Base-by-base conservation (phyloP, 1,140 invertebrate genomes). In the Leguminivora glycinivorella region DNA sequence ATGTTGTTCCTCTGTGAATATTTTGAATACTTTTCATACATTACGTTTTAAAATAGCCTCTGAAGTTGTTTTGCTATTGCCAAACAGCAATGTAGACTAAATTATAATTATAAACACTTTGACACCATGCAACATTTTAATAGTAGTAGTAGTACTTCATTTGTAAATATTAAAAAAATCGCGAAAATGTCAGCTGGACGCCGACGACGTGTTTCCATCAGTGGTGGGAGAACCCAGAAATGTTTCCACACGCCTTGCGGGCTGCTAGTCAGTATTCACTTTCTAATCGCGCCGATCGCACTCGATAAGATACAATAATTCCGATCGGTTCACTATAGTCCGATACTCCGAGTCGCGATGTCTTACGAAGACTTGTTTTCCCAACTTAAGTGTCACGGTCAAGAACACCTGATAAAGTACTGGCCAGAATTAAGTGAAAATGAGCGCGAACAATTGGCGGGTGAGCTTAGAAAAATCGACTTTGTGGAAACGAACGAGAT, bases 341-440 rank as follows among this genome's bases (percentile, higher is more conserved):
- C 40, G 12, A 56, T 19, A 69, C 25, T 56, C 22, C 24, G 24
- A 5, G 12, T 12, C 29, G 17, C 69, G 78, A 85, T 88, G 84
- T 89, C 82, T 68, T 88, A 79, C 80, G 89, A 90, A 71, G 80
- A 74, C 56, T 74, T 93, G 63, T 77, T 83, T 24, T 74, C 79
- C 66, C 82, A 84, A n/a, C 78, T 94, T 19, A 75, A 77, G 31
- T 84, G 90, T 68, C 91, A 93, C 75, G 89, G 92, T 70, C 98
- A 99, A 92, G 94, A 96, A 68, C 98, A 99, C 88, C 91, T 99
- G 70, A 84, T 99, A 6, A 93, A 95, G 78, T 99, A 97, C 89
- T 98, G 96, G 96, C 92, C 95, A 71, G 93, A 95, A 72, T 82
- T 99, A 1, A 92, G 89, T 22, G 92, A 95, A 5, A 91, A 94